Conservation (phyloP, 2,888 invertebrate genomes). For the Polydesmus complanatus region DNA sequence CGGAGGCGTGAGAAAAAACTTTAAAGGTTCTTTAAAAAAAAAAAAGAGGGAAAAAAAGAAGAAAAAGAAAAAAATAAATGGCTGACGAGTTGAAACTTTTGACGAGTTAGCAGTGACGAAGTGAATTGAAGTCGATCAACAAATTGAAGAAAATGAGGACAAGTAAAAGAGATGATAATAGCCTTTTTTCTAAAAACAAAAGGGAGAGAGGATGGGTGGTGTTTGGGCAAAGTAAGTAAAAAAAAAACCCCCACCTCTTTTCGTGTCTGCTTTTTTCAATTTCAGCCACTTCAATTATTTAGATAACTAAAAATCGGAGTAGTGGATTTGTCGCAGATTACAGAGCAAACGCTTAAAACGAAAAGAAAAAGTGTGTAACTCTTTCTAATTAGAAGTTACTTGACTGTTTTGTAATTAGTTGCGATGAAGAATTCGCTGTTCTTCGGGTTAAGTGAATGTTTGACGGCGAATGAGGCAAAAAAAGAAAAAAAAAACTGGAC, state of each 20-base stretch:
- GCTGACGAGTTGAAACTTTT: not conserved
- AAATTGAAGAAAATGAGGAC: not conserved
- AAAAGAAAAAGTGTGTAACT: not conserved
- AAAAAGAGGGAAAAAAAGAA: not conserved
- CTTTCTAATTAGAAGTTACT: not conserved
- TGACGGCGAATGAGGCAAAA: too few relatives aligned
- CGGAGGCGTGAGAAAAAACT: not conserved
- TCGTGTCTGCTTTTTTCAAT: too few relatives aligned
- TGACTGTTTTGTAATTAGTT: too few relatives aligned
- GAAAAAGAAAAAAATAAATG: not conserved
- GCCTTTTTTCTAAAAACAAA: not conserved
- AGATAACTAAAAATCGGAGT: not conserved
- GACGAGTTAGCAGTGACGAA: not conserved
- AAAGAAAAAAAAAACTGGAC: too few relatives aligned
- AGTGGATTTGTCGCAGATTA: not conserved
- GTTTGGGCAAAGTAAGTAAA: too few relatives aligned
- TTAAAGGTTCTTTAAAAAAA: not conserved
- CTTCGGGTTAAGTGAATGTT: too few relatives aligned
- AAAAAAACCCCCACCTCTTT: too few relatives aligned
- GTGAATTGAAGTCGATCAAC: not conserved
- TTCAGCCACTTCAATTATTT: not conserved
- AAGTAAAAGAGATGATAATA: not conserved
- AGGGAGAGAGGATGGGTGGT: not conserved
- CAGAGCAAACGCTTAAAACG: not conserved
- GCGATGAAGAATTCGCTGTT: too few relatives aligned